A percentile compares a stretch with the other conserved stretches of the same genome.
Conservation (phyloP, 2,113 vertebrate genomes). For the Leiothrix lutea region DNA sequence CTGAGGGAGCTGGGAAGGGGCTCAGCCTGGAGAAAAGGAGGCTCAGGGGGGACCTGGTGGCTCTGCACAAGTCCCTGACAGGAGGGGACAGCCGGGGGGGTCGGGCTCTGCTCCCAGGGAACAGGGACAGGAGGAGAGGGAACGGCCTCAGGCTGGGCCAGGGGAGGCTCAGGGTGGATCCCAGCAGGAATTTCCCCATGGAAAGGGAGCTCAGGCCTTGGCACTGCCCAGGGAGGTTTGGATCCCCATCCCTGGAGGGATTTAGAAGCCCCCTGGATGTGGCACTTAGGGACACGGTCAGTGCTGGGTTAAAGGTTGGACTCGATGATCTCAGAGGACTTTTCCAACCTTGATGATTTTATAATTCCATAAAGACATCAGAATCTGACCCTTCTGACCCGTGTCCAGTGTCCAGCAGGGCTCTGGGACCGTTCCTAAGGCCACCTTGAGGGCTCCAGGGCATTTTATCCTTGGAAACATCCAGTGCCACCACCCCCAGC, state of each 20-base stretch:
- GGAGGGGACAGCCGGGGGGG: no score
- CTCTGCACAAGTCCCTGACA: no score
- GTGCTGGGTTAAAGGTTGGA: neutral
- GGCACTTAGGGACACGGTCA: neutral
- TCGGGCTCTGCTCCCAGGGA: no score
- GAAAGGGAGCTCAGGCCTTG: no score
- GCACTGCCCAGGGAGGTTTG: neutral
- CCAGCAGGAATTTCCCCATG: no score
- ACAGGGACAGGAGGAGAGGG: no score
- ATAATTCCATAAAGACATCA: neutral
- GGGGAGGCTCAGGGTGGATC: no score
- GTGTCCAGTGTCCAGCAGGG: fast-evolving
- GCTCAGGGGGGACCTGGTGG: no score
- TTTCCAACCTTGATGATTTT: neutral
- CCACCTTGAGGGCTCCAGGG: neutral
- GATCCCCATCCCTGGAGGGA: neutral
- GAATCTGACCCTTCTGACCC: neutral
- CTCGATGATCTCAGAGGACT: neutral
- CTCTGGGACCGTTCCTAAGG: neutral
- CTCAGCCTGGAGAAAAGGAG: no score
- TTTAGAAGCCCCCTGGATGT: neutral
- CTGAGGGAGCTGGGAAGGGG: no score
- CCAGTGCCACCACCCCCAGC: neutral
- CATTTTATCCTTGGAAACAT: neutral
- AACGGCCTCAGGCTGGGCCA: no score